phyloP scores from a whole-genome alignment of 2,797 vertebrate species.

The Xenops minutus region DNA sequence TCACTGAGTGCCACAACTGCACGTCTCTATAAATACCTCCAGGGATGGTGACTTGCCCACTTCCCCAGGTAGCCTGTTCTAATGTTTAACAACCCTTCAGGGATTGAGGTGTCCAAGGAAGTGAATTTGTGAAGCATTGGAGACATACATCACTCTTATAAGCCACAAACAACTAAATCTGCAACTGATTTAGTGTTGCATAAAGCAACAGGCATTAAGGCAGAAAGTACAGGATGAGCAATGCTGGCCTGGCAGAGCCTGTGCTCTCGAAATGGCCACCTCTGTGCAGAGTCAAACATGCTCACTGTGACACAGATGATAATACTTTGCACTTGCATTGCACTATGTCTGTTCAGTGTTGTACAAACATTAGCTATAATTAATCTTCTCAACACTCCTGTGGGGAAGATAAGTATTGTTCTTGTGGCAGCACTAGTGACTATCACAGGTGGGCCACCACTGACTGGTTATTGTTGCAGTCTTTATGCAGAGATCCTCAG shows the following conservation, averaged over 20 bases:
- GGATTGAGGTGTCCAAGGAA: not conserved
- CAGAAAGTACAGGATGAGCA: not conserved
- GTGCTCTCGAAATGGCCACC: not conserved
- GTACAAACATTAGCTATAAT: not conserved
- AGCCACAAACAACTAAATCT: not conserved
- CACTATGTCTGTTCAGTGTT: not conserved
- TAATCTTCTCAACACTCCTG: not conserved
- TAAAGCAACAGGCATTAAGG: not conserved
- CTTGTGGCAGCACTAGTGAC: not conserved
- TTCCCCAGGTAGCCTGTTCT: not conserved
- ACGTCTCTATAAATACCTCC: not conserved
- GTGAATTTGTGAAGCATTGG: not conserved
- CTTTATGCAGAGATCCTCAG: not conserved
- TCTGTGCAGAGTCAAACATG: not conserved
- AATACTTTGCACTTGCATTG: not conserved
- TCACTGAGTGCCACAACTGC: not conserved
- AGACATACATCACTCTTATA: not conserved
- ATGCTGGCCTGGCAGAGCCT: accelerated
- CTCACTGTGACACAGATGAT: not conserved
- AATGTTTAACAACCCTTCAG: not conserved
- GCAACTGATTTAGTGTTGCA: not conserved
- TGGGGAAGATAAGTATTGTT: not conserved
- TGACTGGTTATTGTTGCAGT: not conserved
- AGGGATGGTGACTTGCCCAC: too few species aligned
- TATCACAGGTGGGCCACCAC: not conserved